These are phyloP conservation scores for Arge pagana DNA, from an alignment of 2,888 invertebrate species.

Conservation along the genomic window DNA sequence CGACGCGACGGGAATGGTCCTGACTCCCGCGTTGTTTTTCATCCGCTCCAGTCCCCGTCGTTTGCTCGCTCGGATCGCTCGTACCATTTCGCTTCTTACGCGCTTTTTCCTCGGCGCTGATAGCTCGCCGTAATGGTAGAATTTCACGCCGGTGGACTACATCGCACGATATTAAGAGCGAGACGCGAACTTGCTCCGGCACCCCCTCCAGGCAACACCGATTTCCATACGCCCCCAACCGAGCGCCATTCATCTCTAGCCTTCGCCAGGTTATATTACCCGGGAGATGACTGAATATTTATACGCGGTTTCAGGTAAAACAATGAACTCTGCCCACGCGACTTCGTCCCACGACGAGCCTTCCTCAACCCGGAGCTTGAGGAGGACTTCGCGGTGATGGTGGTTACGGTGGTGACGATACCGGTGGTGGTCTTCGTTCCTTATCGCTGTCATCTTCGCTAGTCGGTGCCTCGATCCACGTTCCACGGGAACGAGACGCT, in stretches of 20 bases:
- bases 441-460: too few relatives aligned
- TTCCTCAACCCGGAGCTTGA: conserved; percentile 4
- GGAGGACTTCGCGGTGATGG: too few relatives aligned
- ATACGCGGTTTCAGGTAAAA: conserved; percentile 38
- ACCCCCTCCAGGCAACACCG: not conserved
- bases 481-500: too few relatives aligned
- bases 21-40: too few relatives aligned
- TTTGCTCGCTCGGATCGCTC: conserved; percentile 14
- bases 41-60: too few relatives aligned
- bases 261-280: not conserved
- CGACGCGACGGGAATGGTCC: too few relatives aligned
- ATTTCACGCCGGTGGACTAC: not conserved
- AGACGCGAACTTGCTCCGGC: not conserved
- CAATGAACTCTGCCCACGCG: conserved; percentile 45
- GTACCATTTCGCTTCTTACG: conserved; percentile 6
- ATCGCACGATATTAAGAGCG: not conserved
- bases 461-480: too few relatives aligned
- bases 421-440: not conserved
- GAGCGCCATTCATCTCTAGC: not conserved
- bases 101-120: not conserved
- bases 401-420: not conserved
- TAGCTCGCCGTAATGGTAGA: too few relatives aligned
- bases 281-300: conserved; percentile 42
- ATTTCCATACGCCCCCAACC: conserved; percentile 17
- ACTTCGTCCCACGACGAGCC: conserved; percentile 30